Conservation (phyloP, 2,888 invertebrate genomes). For the Brenthis ino region DNA sequence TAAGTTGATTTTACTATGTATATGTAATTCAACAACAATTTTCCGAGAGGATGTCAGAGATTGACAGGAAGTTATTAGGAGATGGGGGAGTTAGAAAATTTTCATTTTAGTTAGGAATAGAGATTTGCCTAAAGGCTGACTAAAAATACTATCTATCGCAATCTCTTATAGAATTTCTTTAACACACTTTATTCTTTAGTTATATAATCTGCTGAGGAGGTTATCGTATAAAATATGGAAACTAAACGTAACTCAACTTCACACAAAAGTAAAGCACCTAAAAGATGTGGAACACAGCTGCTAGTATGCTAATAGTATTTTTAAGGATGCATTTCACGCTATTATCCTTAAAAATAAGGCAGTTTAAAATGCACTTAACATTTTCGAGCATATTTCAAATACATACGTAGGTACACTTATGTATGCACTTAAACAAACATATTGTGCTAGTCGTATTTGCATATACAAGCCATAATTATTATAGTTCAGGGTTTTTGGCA, state of each 20-base stretch:
- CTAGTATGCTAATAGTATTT: slow-evolving; percentile 14
- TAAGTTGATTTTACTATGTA: slow-evolving; percentile 41
- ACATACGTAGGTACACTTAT: not conserved
- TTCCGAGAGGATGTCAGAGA: slow-evolving; percentile 45
- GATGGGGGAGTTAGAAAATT: slow-evolving; percentile 41
- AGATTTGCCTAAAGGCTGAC: slow-evolving; percentile 6
- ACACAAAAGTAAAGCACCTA: slow-evolving; percentile 3
- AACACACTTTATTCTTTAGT: too few species aligned
- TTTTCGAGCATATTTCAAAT: slow-evolving; percentile 3
- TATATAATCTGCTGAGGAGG: too few species aligned
- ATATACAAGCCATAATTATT: slow-evolving; percentile 11
- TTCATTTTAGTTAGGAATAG: slow-evolving; percentile 33
- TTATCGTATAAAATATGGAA: too few species aligned
- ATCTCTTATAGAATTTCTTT: too few species aligned
- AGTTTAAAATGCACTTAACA: slow-evolving; percentile 10
- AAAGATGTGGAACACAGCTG: slow-evolving; percentile 15
- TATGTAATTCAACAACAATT: slow-evolving; percentile 39
- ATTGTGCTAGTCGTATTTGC: not conserved
- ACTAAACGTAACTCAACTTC: not conserved
- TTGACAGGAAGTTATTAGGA: slow-evolving; percentile 49
- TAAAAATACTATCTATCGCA: too few species aligned
- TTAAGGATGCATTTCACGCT: slow-evolving; percentile 6
- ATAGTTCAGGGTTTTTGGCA: not conserved
- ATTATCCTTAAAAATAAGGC: slow-evolving; percentile 16
- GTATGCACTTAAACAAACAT: slow-evolving; percentile 13